Evolutionary conservation across 2,888 invertebrate genomes (phyloP), one percentile per base, ranked within the genome.

Genomic region (Teleiodes luculella): DNA sequence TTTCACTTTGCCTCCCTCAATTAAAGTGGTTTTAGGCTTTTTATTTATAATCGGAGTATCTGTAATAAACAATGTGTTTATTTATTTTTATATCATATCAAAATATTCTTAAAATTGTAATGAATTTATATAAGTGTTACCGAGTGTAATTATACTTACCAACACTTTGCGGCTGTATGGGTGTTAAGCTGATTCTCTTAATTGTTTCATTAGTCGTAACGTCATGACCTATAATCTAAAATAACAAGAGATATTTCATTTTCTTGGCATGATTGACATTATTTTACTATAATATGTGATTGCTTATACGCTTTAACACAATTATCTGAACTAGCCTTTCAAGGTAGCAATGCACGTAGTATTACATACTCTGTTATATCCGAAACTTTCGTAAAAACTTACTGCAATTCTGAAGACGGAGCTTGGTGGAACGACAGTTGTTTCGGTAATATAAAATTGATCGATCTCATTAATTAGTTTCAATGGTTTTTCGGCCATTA

Each of bases 361-460:
- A n/a, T n/a, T n/a, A n/a, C n/a, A n/a, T n/a, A n/a, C n/a, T n/a
- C n/a, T n/a, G n/a, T n/a, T n/a, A n/a, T n/a, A n/a, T n/a, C n/a
- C n/a, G n/a, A n/a, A n/a, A n/a, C n/a, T n/a, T n/a, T n/a, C n/a
- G n/a, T n/a, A n/a, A n/a, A 24, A 14, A 67, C 76, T 74, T 63
- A 80, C 85, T 41, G 63, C 65, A 43, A 84, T 65, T 63, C 64
- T 70, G 53, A 85, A 84, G 49, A 63, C 59, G 1, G 57, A 53
- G 8, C 58, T 60, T 1, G 82, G 83, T 0, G 76, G 62, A 10
- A 61, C 33, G 33, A 76, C 65, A 2, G 60, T 50, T 1, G 66
- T 33, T 2, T 24, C 55, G 0, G 79, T 71, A 0, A 65, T 31
- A 53, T 80, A 84, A n/a, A 78, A 66, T 30, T 78, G 66, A 2